These are phyloP conservation scores for Aplodontia rufa DNA, from an alignment of 2,113 vertebrate species.

Conservation along the genomic window DNA sequence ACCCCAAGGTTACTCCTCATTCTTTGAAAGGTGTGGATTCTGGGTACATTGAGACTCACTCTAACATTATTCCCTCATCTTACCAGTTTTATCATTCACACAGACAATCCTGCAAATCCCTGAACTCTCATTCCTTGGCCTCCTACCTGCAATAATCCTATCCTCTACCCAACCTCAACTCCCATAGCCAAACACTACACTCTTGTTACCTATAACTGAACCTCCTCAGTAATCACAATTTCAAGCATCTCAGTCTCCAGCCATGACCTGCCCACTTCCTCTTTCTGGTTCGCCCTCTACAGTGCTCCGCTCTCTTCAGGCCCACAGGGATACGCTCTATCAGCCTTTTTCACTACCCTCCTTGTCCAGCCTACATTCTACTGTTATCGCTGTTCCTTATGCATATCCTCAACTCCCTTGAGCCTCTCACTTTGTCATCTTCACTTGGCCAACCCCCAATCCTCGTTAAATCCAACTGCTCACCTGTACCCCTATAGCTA, in stretches of 20 bases:
- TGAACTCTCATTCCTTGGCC: neutral
- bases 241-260: neutral
- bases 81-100: neutral
- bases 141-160: neutral
- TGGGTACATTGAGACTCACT: neutral
- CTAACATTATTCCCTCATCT: neutral
- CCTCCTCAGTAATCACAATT: neutral
- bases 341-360: neutral
- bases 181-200: neutral
- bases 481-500: neutral
- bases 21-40: neutral
- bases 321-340: neutral
- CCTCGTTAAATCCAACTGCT: neutral
- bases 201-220: neutral
- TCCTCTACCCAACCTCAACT: neutral
- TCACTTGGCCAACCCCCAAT: neutral
- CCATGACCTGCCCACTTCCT: neutral
- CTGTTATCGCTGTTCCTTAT: neutral
- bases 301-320: neutral
- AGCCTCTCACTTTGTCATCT: neutral
- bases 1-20: neutral
- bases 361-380: neutral
- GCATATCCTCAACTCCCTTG: neutral
- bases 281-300: neutral
- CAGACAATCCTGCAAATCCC: neutral